Conservation (phyloP, 2,113 vertebrate species). For the Petrocephalus zakoni region DNA sequence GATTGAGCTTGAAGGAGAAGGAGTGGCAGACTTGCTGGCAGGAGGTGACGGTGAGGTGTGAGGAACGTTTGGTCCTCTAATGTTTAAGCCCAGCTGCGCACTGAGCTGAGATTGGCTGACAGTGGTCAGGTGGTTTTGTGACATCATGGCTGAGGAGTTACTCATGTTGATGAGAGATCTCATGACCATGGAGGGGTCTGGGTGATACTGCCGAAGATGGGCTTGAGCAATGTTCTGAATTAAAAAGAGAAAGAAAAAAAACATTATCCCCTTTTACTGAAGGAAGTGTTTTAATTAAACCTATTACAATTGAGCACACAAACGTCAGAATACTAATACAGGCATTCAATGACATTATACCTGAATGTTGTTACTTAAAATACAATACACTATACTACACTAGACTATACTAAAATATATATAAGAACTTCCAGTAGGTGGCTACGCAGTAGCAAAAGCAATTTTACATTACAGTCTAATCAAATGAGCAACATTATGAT, state of each 20-base stretch:
- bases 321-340: not conserved
- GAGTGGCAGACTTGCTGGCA: slow-evolving; percentile 95
- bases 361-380: not conserved
- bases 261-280: not conserved
- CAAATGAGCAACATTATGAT: slow-evolving; percentile 23
- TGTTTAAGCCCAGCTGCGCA: slow-evolving; percentile 82
- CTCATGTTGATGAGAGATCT: slow-evolving; percentile 91
- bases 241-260: slow-evolving; percentile 27
- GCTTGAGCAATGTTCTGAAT: slow-evolving; percentile 73
- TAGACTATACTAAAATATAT: not conserved
- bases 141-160: slow-evolving; percentile 78
- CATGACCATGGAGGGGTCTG: slow-evolving; percentile 90
- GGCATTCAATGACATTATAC: not conserved
- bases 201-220: slow-evolving; percentile 79
- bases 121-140: slow-evolving; percentile 86
- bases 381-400: not conserved
- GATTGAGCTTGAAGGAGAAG: slow-evolving; percentile 95
- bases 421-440: not conserved
- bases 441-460: not conserved
- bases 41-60: slow-evolving; percentile 95
- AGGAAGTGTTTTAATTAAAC: not conserved
- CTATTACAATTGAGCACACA: not conserved
- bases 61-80: slow-evolving; percentile 76
- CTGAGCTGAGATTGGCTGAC: slow-evolving; percentile 97
- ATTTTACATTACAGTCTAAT: slow-evolving; percentile 27